Evolutionary conservation across 2,888 invertebrate species (phyloP).

Genomic region (Mantis religiosa): DNA sequence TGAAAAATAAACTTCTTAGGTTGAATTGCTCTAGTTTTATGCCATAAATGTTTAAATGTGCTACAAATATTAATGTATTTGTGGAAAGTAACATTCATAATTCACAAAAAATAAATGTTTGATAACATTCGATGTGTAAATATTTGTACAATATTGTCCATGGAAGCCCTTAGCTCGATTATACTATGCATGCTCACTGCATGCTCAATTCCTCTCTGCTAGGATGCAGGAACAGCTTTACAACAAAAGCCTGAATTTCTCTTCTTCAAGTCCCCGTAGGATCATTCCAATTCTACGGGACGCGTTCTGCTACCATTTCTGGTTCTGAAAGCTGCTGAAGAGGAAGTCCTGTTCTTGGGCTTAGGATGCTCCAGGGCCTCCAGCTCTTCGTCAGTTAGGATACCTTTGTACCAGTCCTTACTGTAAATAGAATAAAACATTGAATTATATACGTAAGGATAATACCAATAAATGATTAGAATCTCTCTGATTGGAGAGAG

Average conservation of each 20-base stretch:
- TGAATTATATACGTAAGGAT: no score
- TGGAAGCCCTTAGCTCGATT: neutral
- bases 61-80: no score
- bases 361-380: slow-evolving; percentile 78
- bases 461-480: no score
- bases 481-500: no score
- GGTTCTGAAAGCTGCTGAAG: slow-evolving; percentile 11
- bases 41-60: no score
- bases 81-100: no score
- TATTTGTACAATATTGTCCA: neutral
- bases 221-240: neutral
- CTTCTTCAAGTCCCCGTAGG: neutral
- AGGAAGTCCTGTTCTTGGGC: slow-evolving; percentile 42
- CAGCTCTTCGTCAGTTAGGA: slow-evolving; percentile 73
- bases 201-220: neutral
- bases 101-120: no score
- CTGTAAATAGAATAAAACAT: slow-evolving; percentile 48
- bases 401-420: slow-evolving; percentile 85
- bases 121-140: no score
- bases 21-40: no score
- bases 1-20: no score
- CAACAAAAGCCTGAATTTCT: neutral
- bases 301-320: slow-evolving; percentile 19
- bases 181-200: neutral
- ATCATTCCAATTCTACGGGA: neutral